These are phyloP conservation scores for Sceliomorpha sp. DNA, from an alignment of 2,888 invertebrate genomes.

Conservation along the genomic window DNA sequence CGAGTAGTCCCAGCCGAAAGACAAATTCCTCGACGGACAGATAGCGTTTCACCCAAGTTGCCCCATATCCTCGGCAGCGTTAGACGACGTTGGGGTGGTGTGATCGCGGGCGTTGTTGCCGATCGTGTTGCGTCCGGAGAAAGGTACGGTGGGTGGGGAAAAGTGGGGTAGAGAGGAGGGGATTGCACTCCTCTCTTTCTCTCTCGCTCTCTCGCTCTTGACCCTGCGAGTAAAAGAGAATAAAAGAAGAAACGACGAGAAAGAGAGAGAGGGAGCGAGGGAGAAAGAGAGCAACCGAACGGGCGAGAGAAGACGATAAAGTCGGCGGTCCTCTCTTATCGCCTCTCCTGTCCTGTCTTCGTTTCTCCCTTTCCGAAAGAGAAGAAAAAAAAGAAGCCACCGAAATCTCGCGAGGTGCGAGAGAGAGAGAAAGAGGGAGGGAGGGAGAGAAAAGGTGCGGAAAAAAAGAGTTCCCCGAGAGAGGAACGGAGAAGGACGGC, in stretches of 20 bases:
- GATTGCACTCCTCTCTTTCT: constrained; percentile 13
- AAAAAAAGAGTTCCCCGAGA: no score
- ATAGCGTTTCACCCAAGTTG: not conserved
- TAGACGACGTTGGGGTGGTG: constrained; percentile 9
- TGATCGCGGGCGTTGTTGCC: constrained; percentile 3
- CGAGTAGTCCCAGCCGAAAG: no score
- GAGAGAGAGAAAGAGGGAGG: constrained; percentile 11
- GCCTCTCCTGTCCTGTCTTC: no score
- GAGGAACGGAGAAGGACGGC: no score
- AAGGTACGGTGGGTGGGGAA: constrained; percentile 7
- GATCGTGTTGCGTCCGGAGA: constrained; percentile 13
- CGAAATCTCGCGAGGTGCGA: not conserved
- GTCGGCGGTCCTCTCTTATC: no score
- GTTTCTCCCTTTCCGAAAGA: no score
- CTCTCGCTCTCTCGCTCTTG: not conserved
- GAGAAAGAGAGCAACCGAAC: no score
- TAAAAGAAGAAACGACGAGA: no score
- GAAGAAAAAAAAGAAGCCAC: constrained; percentile 3
- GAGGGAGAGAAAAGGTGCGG: no score
- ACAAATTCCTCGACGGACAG: not conserved
- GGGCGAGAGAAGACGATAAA: no score
- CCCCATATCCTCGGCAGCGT: constrained; percentile 2
- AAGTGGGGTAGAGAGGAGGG: constrained; percentile 13
- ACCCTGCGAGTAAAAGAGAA: not conserved
- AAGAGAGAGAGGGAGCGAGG: no score